A percentile compares a stretch with the other conserved stretches of the same genome.
These are phyloP conservation scores for Charadrius vociferus DNA, from an alignment of 2,113 vertebrate genomes.

Conservation along the genomic window DNA sequence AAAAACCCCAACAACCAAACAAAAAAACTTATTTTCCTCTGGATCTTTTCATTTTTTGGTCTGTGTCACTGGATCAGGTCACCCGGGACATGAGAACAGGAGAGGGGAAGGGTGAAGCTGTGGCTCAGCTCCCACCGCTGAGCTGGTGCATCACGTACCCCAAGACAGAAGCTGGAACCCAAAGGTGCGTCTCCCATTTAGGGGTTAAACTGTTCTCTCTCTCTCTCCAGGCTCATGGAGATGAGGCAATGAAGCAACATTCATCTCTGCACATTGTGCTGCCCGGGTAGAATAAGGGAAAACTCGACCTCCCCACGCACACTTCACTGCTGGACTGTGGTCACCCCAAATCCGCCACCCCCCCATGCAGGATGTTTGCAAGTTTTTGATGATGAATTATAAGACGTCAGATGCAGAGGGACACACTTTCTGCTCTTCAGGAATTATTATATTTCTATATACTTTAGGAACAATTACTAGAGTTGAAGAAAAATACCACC, in stretches of 20 bases:
- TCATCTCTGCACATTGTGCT: not conserved
- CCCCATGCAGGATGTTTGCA: not conserved
- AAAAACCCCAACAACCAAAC: too few species aligned
- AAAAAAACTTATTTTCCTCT: too few species aligned
- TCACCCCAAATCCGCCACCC: not conserved
- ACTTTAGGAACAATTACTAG: not conserved
- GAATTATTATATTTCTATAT: not conserved
- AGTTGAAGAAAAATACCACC: not conserved
- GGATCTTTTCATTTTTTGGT: not conserved
- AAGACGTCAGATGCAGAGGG: not conserved
- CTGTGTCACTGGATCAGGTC: not conserved
- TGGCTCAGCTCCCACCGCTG: rapidly evolving
- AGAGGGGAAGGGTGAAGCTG: not conserved
- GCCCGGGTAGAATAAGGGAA: not conserved
- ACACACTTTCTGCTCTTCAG: not conserved
- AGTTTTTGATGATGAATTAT: not conserved
- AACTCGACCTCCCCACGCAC: not conserved
- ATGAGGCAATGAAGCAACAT: not conserved
- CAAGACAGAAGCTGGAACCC: not conserved
- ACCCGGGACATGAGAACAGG: not conserved
- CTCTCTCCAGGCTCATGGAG: not conserved
- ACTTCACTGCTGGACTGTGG: not conserved
- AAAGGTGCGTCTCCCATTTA: rapidly evolving
- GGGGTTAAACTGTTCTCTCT: not conserved
- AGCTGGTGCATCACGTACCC: not conserved